Evolutionary conservation across 2,888 invertebrate species (phyloP).

Genomic region (Keiferia lycopersicella): DNA sequence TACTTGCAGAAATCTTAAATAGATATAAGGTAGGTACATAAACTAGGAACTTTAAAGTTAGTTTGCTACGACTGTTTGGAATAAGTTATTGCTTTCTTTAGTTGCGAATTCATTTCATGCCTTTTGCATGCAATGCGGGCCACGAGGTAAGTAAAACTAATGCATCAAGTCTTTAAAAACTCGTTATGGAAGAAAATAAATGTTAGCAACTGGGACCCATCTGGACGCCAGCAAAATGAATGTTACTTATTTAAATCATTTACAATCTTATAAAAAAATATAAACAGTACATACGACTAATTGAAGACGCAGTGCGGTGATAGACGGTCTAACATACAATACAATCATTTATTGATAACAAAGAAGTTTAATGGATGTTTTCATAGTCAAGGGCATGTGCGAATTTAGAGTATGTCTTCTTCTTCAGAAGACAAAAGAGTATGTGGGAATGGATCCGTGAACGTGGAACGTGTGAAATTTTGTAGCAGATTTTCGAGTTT

Average conservation of each 20-base stretch:
- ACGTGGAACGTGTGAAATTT: too few relatives aligned
- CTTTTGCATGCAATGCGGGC: constrained; percentile 30
- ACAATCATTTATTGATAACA: too few relatives aligned
- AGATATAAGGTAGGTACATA: not conserved
- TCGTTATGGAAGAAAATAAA: constrained; percentile 51
- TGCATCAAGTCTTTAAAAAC: constrained; percentile 65
- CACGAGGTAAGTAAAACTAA: constrained; percentile 43
- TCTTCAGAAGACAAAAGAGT: too few relatives aligned
- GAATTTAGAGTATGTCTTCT: too few relatives aligned
- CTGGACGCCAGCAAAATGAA: constrained; percentile 19
- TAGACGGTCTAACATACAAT: too few relatives aligned
- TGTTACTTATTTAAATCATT: constrained; percentile 23
- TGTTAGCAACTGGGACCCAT: constrained; percentile 42
- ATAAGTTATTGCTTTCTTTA: not conserved
- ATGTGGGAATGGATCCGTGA: too few relatives aligned
- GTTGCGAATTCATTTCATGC: constrained; percentile 26
- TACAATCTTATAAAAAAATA: too few relatives aligned
- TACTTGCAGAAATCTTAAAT: not conserved
- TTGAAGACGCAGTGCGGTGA: too few relatives aligned
- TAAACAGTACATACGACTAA: too few relatives aligned
- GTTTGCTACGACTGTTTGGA: not conserved
- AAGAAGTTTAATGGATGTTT: too few relatives aligned
- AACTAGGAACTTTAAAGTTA: not conserved
- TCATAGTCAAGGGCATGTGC: too few relatives aligned
- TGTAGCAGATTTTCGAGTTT: too few relatives aligned